phyloP scores from a whole-genome alignment of 2,113 vertebrate species.

The Acrocephalus kingi region DNA sequence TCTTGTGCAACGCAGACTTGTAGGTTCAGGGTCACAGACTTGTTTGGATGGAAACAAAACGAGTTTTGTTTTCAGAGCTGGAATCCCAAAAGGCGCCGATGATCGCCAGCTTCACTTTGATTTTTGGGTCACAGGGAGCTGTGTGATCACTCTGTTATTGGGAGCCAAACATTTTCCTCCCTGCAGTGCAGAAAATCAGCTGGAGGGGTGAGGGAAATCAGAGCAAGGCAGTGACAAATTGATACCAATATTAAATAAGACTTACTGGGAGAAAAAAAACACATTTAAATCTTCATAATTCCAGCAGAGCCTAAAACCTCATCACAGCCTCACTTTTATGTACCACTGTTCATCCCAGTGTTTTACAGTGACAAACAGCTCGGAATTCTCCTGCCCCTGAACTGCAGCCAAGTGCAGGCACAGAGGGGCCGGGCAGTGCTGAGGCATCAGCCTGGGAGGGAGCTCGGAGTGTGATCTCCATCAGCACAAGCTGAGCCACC shows the following conservation, averaged over 20 bases:
- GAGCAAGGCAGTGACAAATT: not conserved
- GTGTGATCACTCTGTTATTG: not conserved
- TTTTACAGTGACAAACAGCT: not conserved
- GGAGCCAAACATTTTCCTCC: not conserved
- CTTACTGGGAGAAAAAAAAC: not conserved
- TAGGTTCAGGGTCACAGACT: not conserved
- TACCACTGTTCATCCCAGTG: not conserved
- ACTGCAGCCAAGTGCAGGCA: not conserved
- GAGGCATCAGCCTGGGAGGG: not conserved
- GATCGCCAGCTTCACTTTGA: fast-evolving
- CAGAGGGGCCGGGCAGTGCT: not conserved
- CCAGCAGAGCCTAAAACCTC: not conserved
- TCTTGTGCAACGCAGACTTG: not conserved
- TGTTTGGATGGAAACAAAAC: not conserved
- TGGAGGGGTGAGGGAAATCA: not conserved
- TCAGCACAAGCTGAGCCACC: not conserved
- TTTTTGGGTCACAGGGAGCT: not conserved
- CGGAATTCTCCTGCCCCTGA: not conserved
- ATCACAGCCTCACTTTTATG: not conserved
- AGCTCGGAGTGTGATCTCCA: not conserved
- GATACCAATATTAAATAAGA: not conserved
- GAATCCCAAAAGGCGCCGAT: not conserved
- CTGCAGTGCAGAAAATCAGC: not conserved
- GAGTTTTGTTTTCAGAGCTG: not conserved
- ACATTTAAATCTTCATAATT: not conserved